Conservation (phyloP, 2,797 vertebrate genomes). For the Chiroxiphia lanceolata region DNA sequence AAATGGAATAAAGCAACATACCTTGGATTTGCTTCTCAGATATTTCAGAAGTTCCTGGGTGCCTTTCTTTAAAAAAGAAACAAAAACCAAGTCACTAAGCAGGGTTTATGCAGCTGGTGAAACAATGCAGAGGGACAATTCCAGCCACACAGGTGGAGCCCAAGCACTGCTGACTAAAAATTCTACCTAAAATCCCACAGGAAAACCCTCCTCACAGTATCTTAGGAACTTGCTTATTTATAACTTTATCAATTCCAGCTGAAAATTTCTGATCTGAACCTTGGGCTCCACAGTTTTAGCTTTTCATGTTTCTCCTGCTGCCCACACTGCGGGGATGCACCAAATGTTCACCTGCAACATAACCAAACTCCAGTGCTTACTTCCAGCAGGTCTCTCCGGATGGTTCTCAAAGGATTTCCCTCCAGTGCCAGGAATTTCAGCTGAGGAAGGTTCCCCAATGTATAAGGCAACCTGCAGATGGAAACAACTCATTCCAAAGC, state of each 20-base stretch:
- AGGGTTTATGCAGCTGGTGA: neutral
- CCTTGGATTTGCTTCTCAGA: conserved; percentile 90
- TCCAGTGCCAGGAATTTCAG: conserved; percentile 89
- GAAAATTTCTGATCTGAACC: neutral
- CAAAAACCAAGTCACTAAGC: neutral
- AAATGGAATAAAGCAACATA: conserved; percentile 46
- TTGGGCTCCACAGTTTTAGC: neutral
- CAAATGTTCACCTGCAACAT: neutral
- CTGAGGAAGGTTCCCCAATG: conserved; percentile 85
- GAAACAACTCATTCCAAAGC: conserved; percentile 14
- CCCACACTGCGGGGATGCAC: neutral
- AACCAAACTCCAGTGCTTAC: conserved; percentile 70
- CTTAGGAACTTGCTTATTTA: neutral
- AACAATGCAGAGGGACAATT: neutral
- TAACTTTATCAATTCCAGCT: neutral
- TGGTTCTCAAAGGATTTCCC: conserved; percentile 91
- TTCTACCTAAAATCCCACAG: neutral
- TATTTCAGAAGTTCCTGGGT: conserved; percentile 93
- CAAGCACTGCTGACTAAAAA: neutral
- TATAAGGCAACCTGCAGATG: conserved; percentile 84
- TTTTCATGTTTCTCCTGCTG: neutral
- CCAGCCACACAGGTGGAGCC: neutral
- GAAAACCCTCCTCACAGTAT: neutral
- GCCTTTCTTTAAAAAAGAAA: conserved; percentile 83
- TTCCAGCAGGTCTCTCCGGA: conserved; percentile 90